Evolutionary conservation across 1,140 invertebrate species (phyloP).

Genomic region (Drosophila jambulina): DNA sequence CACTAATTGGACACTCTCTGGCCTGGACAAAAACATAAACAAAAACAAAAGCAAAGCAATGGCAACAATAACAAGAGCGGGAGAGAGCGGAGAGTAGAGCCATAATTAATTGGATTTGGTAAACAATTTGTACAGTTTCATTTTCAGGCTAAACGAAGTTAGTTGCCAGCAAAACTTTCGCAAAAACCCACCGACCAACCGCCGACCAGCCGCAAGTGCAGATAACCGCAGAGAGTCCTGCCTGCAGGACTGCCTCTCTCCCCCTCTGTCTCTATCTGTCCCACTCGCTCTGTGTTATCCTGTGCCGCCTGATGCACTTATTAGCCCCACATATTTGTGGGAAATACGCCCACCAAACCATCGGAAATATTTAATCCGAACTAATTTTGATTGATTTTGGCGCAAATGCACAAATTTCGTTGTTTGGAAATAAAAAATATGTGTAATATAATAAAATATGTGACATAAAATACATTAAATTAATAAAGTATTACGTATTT

Average conservation of each 20-base stretch:
- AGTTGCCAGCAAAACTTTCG: constrained; percentile 34
- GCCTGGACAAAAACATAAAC: constrained; percentile 19
- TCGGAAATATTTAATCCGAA: background rate
- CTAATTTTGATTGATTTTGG: background rate
- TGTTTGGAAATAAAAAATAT: background rate
- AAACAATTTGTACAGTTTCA: constrained; percentile 54
- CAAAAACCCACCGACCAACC: constrained; percentile 4
- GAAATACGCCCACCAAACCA: background rate
- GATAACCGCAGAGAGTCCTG: constrained; percentile 14
- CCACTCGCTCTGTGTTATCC: background rate
- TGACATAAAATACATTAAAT: too few species aligned
- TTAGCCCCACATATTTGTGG: background rate
- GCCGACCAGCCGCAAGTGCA: background rate
- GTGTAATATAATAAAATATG: background rate
- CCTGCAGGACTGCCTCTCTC: background rate
- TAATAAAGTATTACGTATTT: too few species aligned
- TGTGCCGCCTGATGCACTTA: background rate
- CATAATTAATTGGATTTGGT: constrained; percentile 56
- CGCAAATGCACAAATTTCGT: background rate
- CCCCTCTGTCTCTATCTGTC: background rate
- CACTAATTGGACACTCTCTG: constrained; percentile 48
- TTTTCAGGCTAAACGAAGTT: constrained; percentile 48
- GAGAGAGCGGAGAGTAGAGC: constrained; percentile 6
- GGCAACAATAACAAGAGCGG: background rate
- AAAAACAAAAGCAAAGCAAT: constrained; percentile 1